Percentiles rank a stretch among this genome's conserved stretches.
Evolutionary conservation across 2,113 vertebrate species (phyloP).

Genomic region (Orthonyx spaldingii): DNA sequence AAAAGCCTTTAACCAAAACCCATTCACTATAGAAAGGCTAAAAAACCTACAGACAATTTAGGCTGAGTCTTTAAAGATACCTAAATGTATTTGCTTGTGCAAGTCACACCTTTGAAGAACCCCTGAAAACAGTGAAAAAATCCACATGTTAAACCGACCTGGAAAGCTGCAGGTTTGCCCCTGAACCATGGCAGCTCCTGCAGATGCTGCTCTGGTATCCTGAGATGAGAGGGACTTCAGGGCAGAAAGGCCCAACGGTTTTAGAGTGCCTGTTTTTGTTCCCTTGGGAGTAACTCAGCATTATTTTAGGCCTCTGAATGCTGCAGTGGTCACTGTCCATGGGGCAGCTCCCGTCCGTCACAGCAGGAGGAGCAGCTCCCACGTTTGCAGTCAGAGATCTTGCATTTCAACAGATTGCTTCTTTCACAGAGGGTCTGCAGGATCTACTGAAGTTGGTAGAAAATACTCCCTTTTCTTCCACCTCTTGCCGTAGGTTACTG

Average conservation of each 20-base stretch:
- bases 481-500: background rate
- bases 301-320: background rate
- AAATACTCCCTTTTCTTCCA: background rate
- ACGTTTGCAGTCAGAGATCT: background rate
- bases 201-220: background rate
- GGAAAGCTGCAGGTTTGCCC: background rate
- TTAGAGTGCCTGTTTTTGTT: background rate
- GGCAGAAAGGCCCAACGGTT: background rate
- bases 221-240: background rate
- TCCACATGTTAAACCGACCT: fast-evolving
- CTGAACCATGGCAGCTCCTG: background rate
- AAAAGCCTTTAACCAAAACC: background rate
- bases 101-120: background rate
- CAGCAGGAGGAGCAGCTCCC: background rate
- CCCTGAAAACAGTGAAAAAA: background rate
- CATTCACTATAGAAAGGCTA: background rate
- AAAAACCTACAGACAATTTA: background rate
- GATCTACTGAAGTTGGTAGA: background rate
- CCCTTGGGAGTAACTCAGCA: background rate
- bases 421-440: background rate
- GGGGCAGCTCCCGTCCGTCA: background rate
- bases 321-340: background rate
- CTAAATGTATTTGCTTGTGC: background rate
- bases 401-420: background rate
- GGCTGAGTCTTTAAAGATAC: background rate